These are phyloP conservation scores for Tethya wilhelma DNA, from an alignment of 37 sponge, comb jelly and placozoan genomes.

Conservation along the genomic window DNA sequence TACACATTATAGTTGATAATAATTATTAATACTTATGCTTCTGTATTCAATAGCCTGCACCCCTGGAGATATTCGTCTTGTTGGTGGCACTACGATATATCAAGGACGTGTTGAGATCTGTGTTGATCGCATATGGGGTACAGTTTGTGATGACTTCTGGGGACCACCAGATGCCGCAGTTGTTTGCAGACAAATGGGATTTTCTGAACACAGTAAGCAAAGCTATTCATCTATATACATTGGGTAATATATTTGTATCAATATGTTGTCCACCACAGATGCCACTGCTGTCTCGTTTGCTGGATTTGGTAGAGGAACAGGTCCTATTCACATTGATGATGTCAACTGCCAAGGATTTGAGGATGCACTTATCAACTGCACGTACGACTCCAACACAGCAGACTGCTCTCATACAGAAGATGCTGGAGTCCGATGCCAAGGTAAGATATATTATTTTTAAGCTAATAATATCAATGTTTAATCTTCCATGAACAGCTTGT, in stretches of 20 bases:
- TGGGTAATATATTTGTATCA: too few relatives aligned
- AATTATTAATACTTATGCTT: too few relatives aligned
- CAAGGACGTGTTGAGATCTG: conserved; percentile 45
- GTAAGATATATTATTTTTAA: not conserved
- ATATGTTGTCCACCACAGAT: not conserved
- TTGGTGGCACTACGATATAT: conserved; percentile 22
- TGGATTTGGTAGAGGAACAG: conserved; percentile 28
- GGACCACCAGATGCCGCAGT: conserved; percentile 35
- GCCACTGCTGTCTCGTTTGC: conserved; percentile 23
- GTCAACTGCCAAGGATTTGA: conserved; percentile 30
- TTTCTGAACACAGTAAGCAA: conserved; percentile 13
- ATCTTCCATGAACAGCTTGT: not conserved
- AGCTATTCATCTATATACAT: too few relatives aligned
- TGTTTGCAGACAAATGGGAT: conserved; percentile 43
- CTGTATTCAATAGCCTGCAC: too few relatives aligned
- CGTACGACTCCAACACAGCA: conserved; percentile 20
- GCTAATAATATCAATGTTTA: too few relatives aligned
- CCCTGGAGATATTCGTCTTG: conserved; percentile 16
- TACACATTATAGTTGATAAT: too few relatives aligned
- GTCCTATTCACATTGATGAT: conserved; percentile 35
- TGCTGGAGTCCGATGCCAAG: not conserved
- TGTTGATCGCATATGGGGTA: conserved; percentile 20
- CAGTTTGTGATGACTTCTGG: conserved; percentile 52
- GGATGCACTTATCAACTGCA: conserved; percentile 27
- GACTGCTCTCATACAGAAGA: conserved; percentile 6